These are phyloP conservation scores for Esox lucius DNA, from an alignment of 2,797 vertebrate species.

Conservation along the genomic window DNA sequence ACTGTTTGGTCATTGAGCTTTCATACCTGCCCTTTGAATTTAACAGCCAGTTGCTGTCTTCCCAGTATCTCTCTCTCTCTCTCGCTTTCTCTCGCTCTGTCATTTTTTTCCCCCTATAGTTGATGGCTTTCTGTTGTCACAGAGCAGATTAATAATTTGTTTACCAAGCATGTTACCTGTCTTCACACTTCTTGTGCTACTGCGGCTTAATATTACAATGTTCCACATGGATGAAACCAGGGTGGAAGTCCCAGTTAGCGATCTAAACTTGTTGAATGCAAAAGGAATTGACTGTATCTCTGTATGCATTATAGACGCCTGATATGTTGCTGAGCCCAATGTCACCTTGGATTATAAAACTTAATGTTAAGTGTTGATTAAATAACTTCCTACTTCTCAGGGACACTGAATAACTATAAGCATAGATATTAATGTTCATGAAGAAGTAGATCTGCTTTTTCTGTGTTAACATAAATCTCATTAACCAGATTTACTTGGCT, in stretches of 20 bases:
- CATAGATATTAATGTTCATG: constrained; percentile 26
- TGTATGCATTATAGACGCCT: too few relatives aligned
- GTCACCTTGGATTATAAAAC: constrained; percentile 36
- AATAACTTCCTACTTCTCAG: constrained; percentile 7
- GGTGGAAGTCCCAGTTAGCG: too few relatives aligned
- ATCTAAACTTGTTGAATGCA: too few relatives aligned
- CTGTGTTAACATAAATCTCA: constrained; percentile 66
- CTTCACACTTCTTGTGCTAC: constrained; percentile 47
- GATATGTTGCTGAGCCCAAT: constrained; percentile 14
- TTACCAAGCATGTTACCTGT: constrained; percentile 22
- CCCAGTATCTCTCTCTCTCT: constrained; percentile 19
- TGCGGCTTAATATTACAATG: constrained; percentile 39
- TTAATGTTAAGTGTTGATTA: constrained; percentile 13
- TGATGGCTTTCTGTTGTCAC: constrained; percentile 18
- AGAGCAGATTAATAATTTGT: constrained; percentile 29
- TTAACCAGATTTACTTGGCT: constrained; percentile 42
- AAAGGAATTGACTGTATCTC: too few relatives aligned
- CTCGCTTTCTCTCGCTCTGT: constrained; percentile 20
- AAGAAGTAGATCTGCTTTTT: constrained; percentile 46
- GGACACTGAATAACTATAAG: constrained; percentile 26
- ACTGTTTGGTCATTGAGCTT: constrained; percentile 68
- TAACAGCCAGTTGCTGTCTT: constrained; percentile 63
- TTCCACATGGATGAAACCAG: constrained; percentile 6
- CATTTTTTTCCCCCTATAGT: constrained; percentile 16
- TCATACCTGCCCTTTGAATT: constrained; percentile 76